phyloP scores from a whole-genome alignment of 2,113 vertebrate genomes.

The Leptobrachium ailaonicum region DNA sequence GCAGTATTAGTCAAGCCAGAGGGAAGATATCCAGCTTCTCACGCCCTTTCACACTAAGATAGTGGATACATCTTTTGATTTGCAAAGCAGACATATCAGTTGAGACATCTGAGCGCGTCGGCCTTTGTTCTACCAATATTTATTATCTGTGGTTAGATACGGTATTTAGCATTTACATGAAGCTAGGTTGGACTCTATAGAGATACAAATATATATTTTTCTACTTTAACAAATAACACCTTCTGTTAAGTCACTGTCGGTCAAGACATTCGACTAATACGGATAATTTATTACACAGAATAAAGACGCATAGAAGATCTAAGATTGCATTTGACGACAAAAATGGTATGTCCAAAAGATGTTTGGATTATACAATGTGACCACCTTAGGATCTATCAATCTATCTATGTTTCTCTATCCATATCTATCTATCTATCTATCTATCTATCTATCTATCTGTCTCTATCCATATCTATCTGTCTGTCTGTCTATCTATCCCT shows the following conservation, averaged over 20 bases:
- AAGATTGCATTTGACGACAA: too few species aligned
- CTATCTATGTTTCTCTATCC: too few species aligned
- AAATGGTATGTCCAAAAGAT: too few species aligned
- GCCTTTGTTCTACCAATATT: slow-evolving; percentile 17
- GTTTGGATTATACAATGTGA: too few species aligned
- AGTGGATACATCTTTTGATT: slow-evolving; percentile 13
- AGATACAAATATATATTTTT: background rate
- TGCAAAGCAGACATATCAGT: slow-evolving; percentile 23
- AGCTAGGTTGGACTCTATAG: slow-evolving; percentile 14
- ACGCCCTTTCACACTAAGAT: slow-evolving; percentile 40
- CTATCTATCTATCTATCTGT: too few species aligned
- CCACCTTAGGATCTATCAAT: too few species aligned
- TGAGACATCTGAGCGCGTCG: slow-evolving; percentile 17
- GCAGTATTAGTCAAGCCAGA: slow-evolving; percentile 24
- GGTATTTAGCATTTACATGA: slow-evolving; percentile 17
- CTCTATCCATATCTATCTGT: too few species aligned
- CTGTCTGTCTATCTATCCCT: too few species aligned
- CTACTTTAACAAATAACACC: background rate
- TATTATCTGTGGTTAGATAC: slow-evolving; percentile 12
- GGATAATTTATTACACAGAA: background rate
- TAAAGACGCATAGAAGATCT: background rate
- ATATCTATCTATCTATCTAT: too few species aligned
- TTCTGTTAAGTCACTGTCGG: too few species aligned
- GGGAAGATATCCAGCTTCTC: slow-evolving; percentile 40
- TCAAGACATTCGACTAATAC: background rate